phyloP scores from a whole-genome alignment of 37 sponge, comb jelly and placozoan genomes.

The Dysidea cf. avara region DNA sequence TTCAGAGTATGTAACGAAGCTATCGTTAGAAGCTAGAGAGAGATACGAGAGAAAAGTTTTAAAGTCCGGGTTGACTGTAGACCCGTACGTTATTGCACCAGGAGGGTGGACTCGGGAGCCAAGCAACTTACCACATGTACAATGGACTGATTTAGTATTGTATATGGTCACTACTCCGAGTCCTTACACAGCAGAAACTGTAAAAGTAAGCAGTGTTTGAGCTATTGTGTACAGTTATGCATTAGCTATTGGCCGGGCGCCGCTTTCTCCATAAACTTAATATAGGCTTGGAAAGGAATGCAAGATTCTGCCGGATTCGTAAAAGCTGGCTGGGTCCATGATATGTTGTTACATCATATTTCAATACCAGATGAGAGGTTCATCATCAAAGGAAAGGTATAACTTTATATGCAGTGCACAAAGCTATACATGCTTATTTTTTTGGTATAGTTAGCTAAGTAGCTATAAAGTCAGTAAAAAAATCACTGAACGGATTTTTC shows the following conservation, averaged over 20 bases:
- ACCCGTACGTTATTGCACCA: constrained; percentile 3
- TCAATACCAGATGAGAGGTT: constrained; percentile 1
- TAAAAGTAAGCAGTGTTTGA: constrained; percentile 1
- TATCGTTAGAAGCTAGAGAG: neutral
- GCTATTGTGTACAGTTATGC: neutral
- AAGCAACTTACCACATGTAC: neutral
- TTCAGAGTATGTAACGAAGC: too few relatives aligned
- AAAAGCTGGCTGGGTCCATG: constrained; percentile 21
- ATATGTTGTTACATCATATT: constrained; percentile 1
- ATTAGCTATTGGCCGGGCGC: neutral
- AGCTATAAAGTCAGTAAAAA: neutral
- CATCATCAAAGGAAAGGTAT: constrained; percentile 19
- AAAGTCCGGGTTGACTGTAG: neutral
- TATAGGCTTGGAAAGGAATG: constrained; percentile 30
- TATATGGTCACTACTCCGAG: constrained; percentile 10
- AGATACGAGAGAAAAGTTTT: constrained; percentile 2
- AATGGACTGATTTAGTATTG: constrained; percentile 1
- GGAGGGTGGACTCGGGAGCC: neutral
- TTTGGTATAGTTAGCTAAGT: too few relatives aligned
- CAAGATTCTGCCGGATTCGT: neutral
- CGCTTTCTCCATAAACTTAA: too few relatives aligned
- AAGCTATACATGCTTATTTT: too few relatives aligned
- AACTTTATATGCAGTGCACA: too few relatives aligned
- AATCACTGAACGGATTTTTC: neutral
- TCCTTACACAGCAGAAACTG: neutral